Evolutionary conservation across 2,797 vertebrate genomes (phyloP).

Genomic region (Mormyrops boulengeri): DNA sequence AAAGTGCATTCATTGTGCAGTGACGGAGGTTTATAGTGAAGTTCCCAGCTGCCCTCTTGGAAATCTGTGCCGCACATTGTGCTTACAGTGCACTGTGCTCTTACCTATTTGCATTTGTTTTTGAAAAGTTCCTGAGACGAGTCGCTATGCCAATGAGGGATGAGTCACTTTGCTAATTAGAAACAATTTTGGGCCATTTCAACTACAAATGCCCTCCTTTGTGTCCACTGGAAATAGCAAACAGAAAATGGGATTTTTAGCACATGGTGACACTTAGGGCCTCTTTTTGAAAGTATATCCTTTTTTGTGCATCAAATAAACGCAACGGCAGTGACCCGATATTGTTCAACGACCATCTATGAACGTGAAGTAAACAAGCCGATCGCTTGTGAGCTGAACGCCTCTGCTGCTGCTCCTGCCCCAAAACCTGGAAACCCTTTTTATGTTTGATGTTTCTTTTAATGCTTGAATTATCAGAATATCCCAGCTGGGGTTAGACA

Average conservation of each 20-base stretch:
- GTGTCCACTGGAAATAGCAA: conserved; percentile 49
- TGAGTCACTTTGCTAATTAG: conserved; percentile 46
- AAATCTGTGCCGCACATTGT: background rate
- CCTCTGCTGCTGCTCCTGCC: background rate
- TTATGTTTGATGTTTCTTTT: background rate
- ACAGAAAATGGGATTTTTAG: conserved; percentile 55
- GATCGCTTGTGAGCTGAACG: background rate
- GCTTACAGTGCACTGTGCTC: background rate
- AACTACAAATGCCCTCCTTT: conserved; percentile 62
- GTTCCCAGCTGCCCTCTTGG: background rate
- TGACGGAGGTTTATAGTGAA: conserved; percentile 34
- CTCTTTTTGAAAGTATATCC: conserved; percentile 58
- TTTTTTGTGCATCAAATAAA: conserved; percentile 48
- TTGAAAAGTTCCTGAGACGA: background rate
- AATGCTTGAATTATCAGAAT: background rate
- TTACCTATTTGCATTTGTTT: background rate
- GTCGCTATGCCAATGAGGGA: background rate
- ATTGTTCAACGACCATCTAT: conserved; percentile 30
- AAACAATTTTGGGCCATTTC: conserved; percentile 43
- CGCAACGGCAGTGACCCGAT: conserved; percentile 53
- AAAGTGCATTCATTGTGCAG: conserved; percentile 34
- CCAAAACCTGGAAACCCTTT: background rate
- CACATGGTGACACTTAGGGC: conserved; percentile 61
- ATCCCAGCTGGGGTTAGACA: background rate
- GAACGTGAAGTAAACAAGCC: background rate